Conservation (phyloP, 2,113 vertebrate species). For the Benitochromis conjunctus region DNA sequence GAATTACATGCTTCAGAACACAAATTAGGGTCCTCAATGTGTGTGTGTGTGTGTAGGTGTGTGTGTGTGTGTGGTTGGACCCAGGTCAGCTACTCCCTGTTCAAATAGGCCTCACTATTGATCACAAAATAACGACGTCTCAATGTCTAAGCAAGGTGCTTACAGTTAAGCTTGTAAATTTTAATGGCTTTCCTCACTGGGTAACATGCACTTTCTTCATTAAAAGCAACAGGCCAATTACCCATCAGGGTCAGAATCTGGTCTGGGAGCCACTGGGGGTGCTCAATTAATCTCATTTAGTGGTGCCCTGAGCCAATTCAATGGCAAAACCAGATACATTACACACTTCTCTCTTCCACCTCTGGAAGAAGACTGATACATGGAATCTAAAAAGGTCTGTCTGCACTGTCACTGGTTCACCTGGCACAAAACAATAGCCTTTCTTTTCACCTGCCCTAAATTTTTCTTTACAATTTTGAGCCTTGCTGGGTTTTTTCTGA, state of each 20-base stretch:
- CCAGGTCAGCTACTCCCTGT: neutral
- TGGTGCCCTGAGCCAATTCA: neutral
- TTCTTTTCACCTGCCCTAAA: neutral
- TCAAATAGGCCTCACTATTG: neutral
- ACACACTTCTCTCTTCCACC: neutral
- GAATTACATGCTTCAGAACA: neutral
- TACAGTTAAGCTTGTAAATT: neutral
- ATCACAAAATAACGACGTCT: neutral
- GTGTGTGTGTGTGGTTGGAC: neutral
- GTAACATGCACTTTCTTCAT: neutral
- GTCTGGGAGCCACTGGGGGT: neutral
- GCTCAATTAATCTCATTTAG: slow-evolving; percentile 2
- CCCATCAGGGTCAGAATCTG: neutral
- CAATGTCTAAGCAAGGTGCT: neutral
- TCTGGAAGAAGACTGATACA: neutral
- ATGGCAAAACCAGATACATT: neutral
- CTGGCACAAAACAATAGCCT: neutral
- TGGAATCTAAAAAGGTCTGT: neutral
- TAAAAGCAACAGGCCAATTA: slow-evolving; percentile 20
- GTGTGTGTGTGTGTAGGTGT: neutral
- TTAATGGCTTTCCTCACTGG: neutral
- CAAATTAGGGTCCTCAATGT: neutral
- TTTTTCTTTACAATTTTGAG: neutral
- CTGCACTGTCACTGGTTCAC: neutral
- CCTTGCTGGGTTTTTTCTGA: neutral